phyloP scores from a whole-genome alignment of 1,140 invertebrate species.

The Papilio glaucus region DNA sequence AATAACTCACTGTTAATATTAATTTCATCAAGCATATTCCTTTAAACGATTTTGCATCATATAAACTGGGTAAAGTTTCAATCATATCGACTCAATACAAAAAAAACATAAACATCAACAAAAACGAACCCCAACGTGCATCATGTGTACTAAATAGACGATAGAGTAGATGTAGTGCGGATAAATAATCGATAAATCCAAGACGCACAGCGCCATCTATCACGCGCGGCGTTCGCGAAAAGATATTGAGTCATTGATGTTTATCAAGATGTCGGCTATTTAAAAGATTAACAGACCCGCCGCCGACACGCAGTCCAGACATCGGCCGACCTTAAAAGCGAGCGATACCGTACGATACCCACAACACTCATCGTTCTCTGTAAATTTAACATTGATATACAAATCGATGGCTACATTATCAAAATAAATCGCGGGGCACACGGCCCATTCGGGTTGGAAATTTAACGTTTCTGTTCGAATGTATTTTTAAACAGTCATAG shows the following conservation, averaged over 20 bases:
- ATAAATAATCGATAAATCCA: constrained; percentile 32
- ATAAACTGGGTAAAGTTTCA: constrained; percentile 1
- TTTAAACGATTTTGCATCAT: not conserved
- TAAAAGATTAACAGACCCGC: constrained; percentile 49
- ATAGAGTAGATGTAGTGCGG: constrained; percentile 19
- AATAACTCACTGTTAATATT: no score
- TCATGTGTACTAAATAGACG: constrained; percentile 20
- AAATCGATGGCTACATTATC: constrained; percentile 47
- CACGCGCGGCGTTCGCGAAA: constrained; percentile 29
- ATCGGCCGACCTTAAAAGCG: constrained; percentile 42
- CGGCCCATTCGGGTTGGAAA: constrained; percentile 12
- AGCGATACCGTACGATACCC: constrained; percentile 47
- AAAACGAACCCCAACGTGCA: constrained; percentile 3
- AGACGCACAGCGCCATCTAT: constrained; percentile 28
- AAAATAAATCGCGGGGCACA: constrained; percentile 48
- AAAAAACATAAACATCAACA: constrained; percentile 33
- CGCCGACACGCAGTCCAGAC: constrained; percentile 64
- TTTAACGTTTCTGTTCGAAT: constrained; percentile 1
- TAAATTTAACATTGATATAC: constrained; percentile 53
- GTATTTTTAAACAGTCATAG: not conserved
- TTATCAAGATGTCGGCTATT: constrained; percentile 47
- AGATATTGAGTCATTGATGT: constrained; percentile 47
- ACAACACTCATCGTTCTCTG: constrained; percentile 62
- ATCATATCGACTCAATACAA: not conserved
- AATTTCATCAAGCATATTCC: not conserved